Base-by-base conservation (phyloP, 1,140 invertebrate species). In the Drosophila nebulosa region DNA sequence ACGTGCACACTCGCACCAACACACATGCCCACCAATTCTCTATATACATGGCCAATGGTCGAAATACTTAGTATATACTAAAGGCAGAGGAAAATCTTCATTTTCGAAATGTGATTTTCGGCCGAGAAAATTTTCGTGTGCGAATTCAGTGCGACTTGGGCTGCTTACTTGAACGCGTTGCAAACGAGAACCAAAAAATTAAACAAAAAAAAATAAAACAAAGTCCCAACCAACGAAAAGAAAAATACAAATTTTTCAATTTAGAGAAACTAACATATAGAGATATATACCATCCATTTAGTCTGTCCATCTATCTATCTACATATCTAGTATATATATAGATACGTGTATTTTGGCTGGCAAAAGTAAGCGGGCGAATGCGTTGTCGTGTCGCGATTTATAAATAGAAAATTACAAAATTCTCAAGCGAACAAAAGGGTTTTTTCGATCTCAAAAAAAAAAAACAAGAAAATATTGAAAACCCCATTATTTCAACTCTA, bases 111-210 rank as follows among this genome's bases (percentile, higher is more conserved):
- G 64, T 69, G 64, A 67, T 51, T 74, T 89, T 90, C 86, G 71
- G 66, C 73, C 77, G 74, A 80, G 80, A 69, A 90, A 88, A 57
- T 73, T 14, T 83, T 85, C 59, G 60, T 79, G 73, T 90, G 89
- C 89, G 80, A 90, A 86, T 89, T 90, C 89, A 90, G 89, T 90
- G 89, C 89, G 89, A 90, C 84, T 90, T 90, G 89, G 89, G 89
- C 89, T 90, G 84, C 89, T 90, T 89, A 90, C 89, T 88, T 85
- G 89, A 90, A 90, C 89, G 89, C 89, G 89, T 90, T 90, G 83
- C 83, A 89, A 90, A 86, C 81, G 81, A 86, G 81, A 86, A 86
- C 74, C 68, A 46, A 21, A 18, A 10, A 46, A 39, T 6, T 30
- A 39, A 39, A 16, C 16, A 16, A 39, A 16, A 39, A 21, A 46